Percentiles rank a stretch among this genome's conserved stretches.
These are phyloP conservation scores for Drosophila austrosaltans DNA, from an alignment of 2,888 invertebrate species.

Conservation along the genomic window DNA sequence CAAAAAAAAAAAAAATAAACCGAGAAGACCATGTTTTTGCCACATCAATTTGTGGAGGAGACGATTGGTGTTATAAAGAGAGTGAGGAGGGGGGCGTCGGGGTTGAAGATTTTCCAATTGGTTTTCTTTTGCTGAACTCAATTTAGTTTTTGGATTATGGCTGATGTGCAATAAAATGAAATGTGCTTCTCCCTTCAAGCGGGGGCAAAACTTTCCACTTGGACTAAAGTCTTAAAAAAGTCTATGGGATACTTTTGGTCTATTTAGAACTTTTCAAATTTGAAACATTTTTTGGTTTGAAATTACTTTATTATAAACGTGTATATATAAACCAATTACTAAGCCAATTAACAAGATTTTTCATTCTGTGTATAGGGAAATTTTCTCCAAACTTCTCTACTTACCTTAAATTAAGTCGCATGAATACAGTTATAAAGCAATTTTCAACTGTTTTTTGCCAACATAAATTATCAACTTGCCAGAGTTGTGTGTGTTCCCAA, in stretches of 20 bases:
- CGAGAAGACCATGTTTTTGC: constrained; percentile 5
- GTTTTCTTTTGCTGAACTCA: constrained; percentile 58
- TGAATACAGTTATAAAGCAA: constrained; percentile 68
- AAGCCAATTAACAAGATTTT: constrained; percentile 2
- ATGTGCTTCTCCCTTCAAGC: neutral
- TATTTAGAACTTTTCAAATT: constrained; percentile 12
- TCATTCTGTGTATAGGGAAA: neutral
- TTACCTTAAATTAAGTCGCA: constrained; percentile 56
- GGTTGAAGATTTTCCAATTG: constrained; percentile 31
- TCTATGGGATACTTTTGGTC: neutral
- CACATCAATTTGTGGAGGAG: constrained; percentile 12
- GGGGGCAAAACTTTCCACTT: constrained; percentile 53
- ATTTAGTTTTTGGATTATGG: constrained; percentile 73
- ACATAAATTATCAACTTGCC: constrained; percentile 67
- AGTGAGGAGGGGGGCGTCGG: neutral
- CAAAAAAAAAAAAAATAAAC: constrained; percentile 1
- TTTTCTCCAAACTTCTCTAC: neutral
- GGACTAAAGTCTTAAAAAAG: constrained; percentile 14
- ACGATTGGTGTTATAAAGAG: neutral
- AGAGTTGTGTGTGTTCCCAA: neutral
- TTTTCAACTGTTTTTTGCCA: constrained; percentile 71
- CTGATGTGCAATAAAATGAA: constrained; percentile 68
- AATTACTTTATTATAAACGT: neutral
- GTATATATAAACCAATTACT: constrained; percentile 2
- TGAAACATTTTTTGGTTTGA: neutral